Base-by-base conservation (phyloP, 2,797 vertebrate species). In the Numenius phaeopus region DNA sequence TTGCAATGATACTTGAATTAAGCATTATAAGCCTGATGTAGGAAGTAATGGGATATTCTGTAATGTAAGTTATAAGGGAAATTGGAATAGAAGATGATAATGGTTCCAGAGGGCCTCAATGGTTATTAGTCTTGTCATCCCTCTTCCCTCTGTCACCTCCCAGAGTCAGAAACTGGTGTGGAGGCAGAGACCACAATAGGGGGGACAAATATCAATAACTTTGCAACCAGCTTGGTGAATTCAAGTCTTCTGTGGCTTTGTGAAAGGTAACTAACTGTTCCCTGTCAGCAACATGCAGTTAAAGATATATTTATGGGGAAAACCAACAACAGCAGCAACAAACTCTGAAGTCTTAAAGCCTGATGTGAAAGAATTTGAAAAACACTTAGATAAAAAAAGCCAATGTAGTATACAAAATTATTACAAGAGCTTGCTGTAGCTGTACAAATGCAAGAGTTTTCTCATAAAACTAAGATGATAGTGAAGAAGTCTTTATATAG, bases 1-100 rank as follows among this genome's bases (percentile, higher is more conserved):
- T 86, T 91, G 61, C 83, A 72, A 7, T 69, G 85, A 69, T 87
- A 52, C 59, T 89, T 77, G 82, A 91, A 72, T 80, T 83, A 91
- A 87, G 46, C 65, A 26, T 89, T 87, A 78, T 29, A 80, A 89
- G 37, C 23, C 49, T 87, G 49, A 77, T 73, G 64, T 59, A 78
- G 50, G n/a, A 87, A 67, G 37, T 87, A 83, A 87, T 81, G 87
- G 58, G 40, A 73, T 86, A 66, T 65, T 87, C 82, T 70, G 20
- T 61, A 65, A 55, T 73, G 61, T 73, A 85, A 89, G 26, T 76
- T 88, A 58, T 54, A 88, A 66, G 67, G 29, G n/a, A 95, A 91
- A 70, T 57, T 58, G 26, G 61, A 87, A 61, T 27, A 85, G 70
- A 75, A 70, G 34, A 65, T 73, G 4, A 12, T 83, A 87, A 72